These are phyloP conservation scores for Tilapia sparmanii DNA, from an alignment of 2,113 vertebrate species.

Conservation along the genomic window DNA sequence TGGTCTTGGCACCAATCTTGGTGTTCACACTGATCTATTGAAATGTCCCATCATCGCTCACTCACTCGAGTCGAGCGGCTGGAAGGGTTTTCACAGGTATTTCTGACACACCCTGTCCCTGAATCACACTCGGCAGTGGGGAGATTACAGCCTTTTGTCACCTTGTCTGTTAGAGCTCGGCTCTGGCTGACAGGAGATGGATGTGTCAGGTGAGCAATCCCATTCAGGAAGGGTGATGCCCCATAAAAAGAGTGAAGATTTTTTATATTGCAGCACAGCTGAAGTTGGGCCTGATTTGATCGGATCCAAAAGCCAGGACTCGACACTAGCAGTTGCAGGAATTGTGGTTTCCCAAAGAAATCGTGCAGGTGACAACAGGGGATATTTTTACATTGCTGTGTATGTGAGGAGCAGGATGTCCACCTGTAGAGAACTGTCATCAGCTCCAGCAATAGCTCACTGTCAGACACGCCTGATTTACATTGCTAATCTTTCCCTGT, in stretches of 20 bases:
- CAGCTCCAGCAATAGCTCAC: conserved; percentile 28
- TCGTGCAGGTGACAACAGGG: not conserved
- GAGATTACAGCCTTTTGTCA: conserved; percentile 73
- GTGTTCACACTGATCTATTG: conserved; percentile 53
- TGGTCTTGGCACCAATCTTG: conserved; percentile 51
- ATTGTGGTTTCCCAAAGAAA: not conserved
- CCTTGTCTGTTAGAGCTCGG: conserved; percentile 53
- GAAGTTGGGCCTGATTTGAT: not conserved
- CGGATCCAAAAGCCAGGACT: not conserved
- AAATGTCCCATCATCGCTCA: conserved; percentile 69
- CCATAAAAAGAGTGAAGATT: not conserved
- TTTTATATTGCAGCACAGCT: conserved; percentile 6
- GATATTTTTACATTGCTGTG: conserved; percentile 2
- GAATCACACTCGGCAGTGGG: conserved; percentile 36
- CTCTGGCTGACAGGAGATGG: conserved; percentile 45
- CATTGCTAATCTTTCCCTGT: conserved; percentile 43
- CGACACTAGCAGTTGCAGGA: not conserved
- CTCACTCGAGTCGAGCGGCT: conserved; percentile 48
- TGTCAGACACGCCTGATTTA: conserved; percentile 60
- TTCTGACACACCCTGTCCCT: conserved; percentile 64
- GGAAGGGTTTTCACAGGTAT: conserved; percentile 57
- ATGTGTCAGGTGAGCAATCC: conserved; percentile 44
- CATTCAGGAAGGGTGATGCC: not conserved
- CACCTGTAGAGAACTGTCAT: conserved; percentile 65
- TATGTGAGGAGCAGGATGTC: conserved; percentile 14